Base-by-base conservation (phyloP, 2,888 invertebrate species). In the Rhyacophila evoluta region DNA sequence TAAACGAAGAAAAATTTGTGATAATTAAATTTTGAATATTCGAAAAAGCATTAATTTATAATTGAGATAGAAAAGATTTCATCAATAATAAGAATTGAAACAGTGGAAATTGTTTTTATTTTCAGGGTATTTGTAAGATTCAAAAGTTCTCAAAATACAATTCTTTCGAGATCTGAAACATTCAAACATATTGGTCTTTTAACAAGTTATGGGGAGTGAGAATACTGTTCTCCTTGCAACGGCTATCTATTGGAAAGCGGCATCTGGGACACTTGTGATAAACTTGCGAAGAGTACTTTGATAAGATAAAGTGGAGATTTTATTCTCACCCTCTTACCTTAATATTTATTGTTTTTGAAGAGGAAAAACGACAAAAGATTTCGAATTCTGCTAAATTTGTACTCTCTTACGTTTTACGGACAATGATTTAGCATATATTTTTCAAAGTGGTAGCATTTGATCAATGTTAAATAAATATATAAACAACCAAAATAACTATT, bases 261-360 rank as follows among this genome's bases (percentile, higher is more conserved):
- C 55, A 55, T 55, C 55, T 55, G 55, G 15, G 55, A 55, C 55
- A 55, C 55, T 55, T 55, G 55, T 55, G 55, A 55, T 55, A 55
- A 55, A 55, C 55, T 55, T 19, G 19, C 15, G 55, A 25, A 55
- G 55, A 55, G 25, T 55, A 55, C 25, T 15, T 19, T 55, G 55
- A 55, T 55, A 55, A 55, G 55, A 55, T 55, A 55, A 55, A 55
- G 15, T 55, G 55, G 25, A 19, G 55, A 55, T 55, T 55, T 19
- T 55, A 19, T 55, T 15, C 55, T 55, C 55, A 55, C 55, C 55
- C 55, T 19, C 55, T 55, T 25, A 55, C 55, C 55, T 19, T 55
- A 55, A 55, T 55, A 55, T 55, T 55, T 55, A 55, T 55, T 55
- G 55, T 55, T 55, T 55, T 55, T 55, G 25, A 55, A 55, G 55